Base-by-base conservation (phyloP, 2,113 vertebrate genomes). In the Rhombomys opimus region DNA sequence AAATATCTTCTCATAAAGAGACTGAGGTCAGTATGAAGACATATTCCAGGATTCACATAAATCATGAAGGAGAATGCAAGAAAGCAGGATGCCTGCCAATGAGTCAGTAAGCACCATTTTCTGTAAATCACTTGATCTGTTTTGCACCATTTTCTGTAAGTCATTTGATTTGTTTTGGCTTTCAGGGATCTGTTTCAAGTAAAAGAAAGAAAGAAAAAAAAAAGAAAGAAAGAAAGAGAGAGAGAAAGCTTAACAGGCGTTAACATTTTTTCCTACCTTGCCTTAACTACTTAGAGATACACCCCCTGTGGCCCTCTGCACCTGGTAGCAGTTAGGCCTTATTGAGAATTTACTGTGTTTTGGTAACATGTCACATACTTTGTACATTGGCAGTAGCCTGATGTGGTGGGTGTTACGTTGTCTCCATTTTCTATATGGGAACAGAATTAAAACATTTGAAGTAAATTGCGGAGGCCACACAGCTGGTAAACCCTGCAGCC, bases 141-240 rank as follows among this genome's bases (percentile, higher is more conserved):
- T 96, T 96, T 93, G 86, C 13, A 57, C 94, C 88, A 50, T 93
- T 97, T 97, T 97, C 97, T 97, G 95, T 96, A 97, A 97, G 75
- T 94, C 96, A 95, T 35, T 97, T 94, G 65, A 95, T 96, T 97
- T 96, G 88, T 88, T 97, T 95, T 96, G 94, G 94, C 73, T 93
- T 86, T 90, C 87, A 10, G 75, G 80, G 85, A 85, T 90, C 94
- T 96, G 54, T 95, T 96, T 90, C 85, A 92, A 88, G 65, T 85
- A 72, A 41, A 41, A 41, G 41, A 41, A 41, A 41, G 41, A 41
- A 41, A 41, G 41, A 41, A 41, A 76, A n/a, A n/a, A n/a, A n/a
- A 41, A 41, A 41, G 41, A 41, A 41, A 41, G 41, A 41, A 41
- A 41, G 41, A 41, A 41, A 76, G 59, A 61, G 4, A 61, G 59